Base-by-base conservation (phyloP, 2,113 vertebrate species). In the Cavia aperea region DNA sequence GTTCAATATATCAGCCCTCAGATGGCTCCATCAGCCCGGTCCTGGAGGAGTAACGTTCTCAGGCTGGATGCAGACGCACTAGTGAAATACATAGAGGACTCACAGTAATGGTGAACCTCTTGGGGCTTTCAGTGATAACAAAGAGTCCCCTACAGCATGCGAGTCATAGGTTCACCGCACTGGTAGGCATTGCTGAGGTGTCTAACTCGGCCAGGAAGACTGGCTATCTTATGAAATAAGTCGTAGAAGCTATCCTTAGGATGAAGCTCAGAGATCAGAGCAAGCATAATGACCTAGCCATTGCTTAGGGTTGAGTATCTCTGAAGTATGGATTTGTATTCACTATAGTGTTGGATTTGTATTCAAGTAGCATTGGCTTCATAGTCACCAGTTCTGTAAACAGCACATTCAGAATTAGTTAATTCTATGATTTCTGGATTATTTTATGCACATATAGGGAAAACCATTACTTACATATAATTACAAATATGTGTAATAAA, bases 401-500 rank as follows among this genome's bases (percentile, higher is more conserved):
- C 15, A 86, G 1, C 9, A 89, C 54, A 84, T 68, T 93, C 81
- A 86, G 14, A 92, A 81, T 77, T 81, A 62, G 65, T 81, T 92
- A 43, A 88, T 72, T 86, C 18, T 81, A 21, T 88, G 51, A 51
- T 84, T 88, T 49, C 73, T 88, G 33, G 36, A 78, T 77, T 83
- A 82, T 54, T 89, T 12, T 54, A 58, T 26, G 5, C 86, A 2
- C 2, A 1, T 90, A 46, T 77, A 68, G 3, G n/a, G 92, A 72
- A 85, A 93, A 78, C 68, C 26, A 31, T 86, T 54, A 63, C 10
- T 90, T 90, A 49, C 72, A 87, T 81, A 56, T 62, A 92, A 83
- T 89, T 56, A 43, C 6, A 36, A 43, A 36, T 43, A 2, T 58
- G 2, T 60, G 1, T 31, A 60, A 39, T 39, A 39, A 39, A 39